Evolutionary conservation across 1,140 invertebrate genomes (phyloP), one percentile per base, ranked within the genome.

Genomic region (Contarinia nasturtii): DNA sequence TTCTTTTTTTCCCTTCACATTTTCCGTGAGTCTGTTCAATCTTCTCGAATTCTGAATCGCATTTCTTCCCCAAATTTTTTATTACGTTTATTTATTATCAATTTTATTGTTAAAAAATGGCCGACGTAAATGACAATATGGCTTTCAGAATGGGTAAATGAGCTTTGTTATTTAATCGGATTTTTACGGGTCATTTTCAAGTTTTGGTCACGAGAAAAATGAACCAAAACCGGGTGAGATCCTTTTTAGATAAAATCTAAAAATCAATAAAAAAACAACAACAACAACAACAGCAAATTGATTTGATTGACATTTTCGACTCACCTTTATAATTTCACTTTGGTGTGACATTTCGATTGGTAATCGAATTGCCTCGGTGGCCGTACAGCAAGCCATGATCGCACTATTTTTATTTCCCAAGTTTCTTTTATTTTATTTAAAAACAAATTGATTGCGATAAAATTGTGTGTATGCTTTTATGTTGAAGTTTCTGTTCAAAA

Each of bases 261-360:
- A 27, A 48, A 49, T 22, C 15, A 42, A 52, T 27, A 42, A 18
- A 12, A 21, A 33, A 18, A 41, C 12, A 22, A 38, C 2, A 49
- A 45, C 22, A 47, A 42, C 33, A 18, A n/a, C 33, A 48, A 22
- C 33, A 22, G 40, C 19, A 7, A 14, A 21, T 45, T 44, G 38
- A 48, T 33, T 34, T 14, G 17, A 27, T 15, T 15, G 33, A 27
- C 33, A 50, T 14, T 40, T 37, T 14, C 37, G 27, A 63, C 69
- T 75, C 66, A 87, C 84, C 80, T 80, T 83, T 47, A 84, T 65
- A 52, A 74, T 61, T 56, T 87, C 82, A 42, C 82, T 86, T 59
- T 88, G 84, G 52, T 77, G 75, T 56, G 58, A 73, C 45, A 84
- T 66, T 60, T 80, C 79, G 57, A 88, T 79, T 44, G 84, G 82